Percentiles rank a stretch among this genome's conserved stretches.
phyloP scores from a whole-genome alignment of 1,140 invertebrate species.

The Diabrotica virgifera region DNA sequence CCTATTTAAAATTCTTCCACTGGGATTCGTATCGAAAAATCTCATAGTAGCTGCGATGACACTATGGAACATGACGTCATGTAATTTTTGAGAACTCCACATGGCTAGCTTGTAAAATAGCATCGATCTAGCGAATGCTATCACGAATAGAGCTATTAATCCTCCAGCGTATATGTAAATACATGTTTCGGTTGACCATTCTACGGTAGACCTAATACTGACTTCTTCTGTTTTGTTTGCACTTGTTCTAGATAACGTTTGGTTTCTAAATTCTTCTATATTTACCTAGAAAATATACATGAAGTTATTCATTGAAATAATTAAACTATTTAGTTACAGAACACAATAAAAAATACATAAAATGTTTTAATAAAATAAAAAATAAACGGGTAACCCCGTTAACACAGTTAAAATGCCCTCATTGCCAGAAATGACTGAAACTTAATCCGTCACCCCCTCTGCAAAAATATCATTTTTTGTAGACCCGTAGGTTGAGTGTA shows the following conservation, averaged over 20 bases:
- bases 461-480: no score
- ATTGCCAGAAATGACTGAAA: no score
- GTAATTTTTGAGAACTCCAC: conserved; percentile 62
- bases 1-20: conserved; percentile 53
- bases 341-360: no score
- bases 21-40: conserved; percentile 83
- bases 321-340: no score
- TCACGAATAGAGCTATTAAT: conserved; percentile 50
- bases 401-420: no score
- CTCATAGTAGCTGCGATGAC: conserved; percentile 65
- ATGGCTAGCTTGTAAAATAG: conserved; percentile 66
- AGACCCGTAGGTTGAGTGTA: no score
- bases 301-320: no score
- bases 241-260: not conserved
- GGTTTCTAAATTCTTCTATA: conserved; percentile 8
- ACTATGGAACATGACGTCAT: conserved; percentile 64
- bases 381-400: no score
- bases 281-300: not conserved
- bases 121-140: conserved; percentile 53
- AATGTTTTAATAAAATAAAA: no score
- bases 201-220: not conserved
- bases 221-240: conserved; percentile 15
- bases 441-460: no score
- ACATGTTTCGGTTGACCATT: conserved; percentile 42
- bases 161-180: conserved; percentile 55